Evolutionary conservation across 1,140 invertebrate genomes (phyloP).

Genomic region (Drosophila cardini): DNA sequence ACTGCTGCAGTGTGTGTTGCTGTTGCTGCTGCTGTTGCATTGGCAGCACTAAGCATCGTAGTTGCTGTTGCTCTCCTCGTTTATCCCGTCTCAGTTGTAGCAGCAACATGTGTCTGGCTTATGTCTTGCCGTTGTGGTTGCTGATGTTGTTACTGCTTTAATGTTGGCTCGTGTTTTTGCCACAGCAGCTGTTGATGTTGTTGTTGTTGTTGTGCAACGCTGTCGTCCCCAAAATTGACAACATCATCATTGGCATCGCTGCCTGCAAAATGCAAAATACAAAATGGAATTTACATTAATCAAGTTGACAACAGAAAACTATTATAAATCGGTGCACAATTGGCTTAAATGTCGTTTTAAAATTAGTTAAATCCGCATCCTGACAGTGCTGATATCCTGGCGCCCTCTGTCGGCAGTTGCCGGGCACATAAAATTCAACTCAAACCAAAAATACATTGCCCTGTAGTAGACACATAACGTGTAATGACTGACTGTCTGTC

Average conservation of each 20-base stretch:
- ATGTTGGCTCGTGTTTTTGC: neutral
- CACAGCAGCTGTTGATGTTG: slow-evolving; percentile 11
- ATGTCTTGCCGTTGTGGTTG: slow-evolving; percentile 10
- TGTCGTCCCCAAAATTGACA: slow-evolving; percentile 36
- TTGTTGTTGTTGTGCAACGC: slow-evolving; percentile 38
- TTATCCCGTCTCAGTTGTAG: slow-evolving; percentile 41
- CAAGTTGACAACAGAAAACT: slow-evolving; percentile 68
- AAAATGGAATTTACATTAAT: slow-evolving; percentile 57
- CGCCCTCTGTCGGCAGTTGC: slow-evolving; percentile 31
- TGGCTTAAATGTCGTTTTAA: slow-evolving; percentile 66
- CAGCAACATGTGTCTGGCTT: slow-evolving; percentile 79
- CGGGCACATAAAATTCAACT: slow-evolving; percentile 70
- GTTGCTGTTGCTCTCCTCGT: slow-evolving; percentile 46
- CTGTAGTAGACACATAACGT: neutral
- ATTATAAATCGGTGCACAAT: slow-evolving; percentile 56
- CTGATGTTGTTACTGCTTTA: slow-evolving; percentile 15
- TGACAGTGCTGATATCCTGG: slow-evolving; percentile 67
- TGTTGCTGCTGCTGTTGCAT: slow-evolving; percentile 65
- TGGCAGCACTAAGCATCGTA: slow-evolving; percentile 75
- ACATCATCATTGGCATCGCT: slow-evolving; percentile 62
- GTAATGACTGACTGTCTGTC: slow-evolving; percentile 3
- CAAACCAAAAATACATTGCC: slow-evolving; percentile 7
- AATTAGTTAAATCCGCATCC: slow-evolving; percentile 78
- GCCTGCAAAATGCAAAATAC: slow-evolving; percentile 40
- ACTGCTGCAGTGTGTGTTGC: slow-evolving; percentile 55